These are phyloP conservation scores for Silurus meridionalis DNA, from an alignment of 2,113 vertebrate species.

Conservation along the genomic window DNA sequence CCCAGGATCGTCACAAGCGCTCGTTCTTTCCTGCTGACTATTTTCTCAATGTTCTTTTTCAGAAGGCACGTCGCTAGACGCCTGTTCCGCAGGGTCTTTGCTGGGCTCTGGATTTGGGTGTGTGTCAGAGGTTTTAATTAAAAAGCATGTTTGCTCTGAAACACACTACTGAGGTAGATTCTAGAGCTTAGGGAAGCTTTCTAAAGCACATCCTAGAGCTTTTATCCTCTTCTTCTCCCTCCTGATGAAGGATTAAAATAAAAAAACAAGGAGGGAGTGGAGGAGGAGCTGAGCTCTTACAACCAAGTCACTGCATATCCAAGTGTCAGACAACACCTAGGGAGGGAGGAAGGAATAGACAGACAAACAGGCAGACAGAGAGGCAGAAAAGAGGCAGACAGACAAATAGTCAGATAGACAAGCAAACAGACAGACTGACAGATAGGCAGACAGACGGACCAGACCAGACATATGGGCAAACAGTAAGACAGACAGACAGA, in stretches of 20 bases:
- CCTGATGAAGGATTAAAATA: constrained; percentile 50
- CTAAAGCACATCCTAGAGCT: constrained; percentile 46
- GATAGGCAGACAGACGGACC: too few relatives aligned
- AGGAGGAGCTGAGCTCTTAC: constrained; percentile 4
- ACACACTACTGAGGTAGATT: constrained; percentile 39
- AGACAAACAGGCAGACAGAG: constrained; percentile 3
- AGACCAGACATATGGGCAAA: too few relatives aligned
- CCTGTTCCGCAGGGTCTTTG: constrained; percentile 43
- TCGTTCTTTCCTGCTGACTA: constrained; percentile 48
- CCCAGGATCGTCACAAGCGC: not conserved
- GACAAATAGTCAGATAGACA: too few relatives aligned
- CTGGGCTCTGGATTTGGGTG: constrained; percentile 43
- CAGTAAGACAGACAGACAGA: too few relatives aligned
- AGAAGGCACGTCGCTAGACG: constrained; percentile 46
- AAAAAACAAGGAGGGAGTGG: not conserved
- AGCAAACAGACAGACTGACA: too few relatives aligned
- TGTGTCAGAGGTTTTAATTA: constrained; percentile 58
- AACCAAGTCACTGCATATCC: constrained; percentile 43
- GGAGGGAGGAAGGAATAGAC: constrained; percentile 10
- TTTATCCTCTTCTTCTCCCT: constrained; percentile 37
- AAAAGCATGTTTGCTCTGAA: constrained; percentile 52
- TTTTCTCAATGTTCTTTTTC: constrained; percentile 53
- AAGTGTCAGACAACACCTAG: constrained; percentile 40
- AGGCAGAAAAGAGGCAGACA: too few relatives aligned
- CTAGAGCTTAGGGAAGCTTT: constrained; percentile 49